phyloP scores from a whole-genome alignment of 2,888 invertebrate genomes.

The Paralinhomoeus sp. region DNA sequence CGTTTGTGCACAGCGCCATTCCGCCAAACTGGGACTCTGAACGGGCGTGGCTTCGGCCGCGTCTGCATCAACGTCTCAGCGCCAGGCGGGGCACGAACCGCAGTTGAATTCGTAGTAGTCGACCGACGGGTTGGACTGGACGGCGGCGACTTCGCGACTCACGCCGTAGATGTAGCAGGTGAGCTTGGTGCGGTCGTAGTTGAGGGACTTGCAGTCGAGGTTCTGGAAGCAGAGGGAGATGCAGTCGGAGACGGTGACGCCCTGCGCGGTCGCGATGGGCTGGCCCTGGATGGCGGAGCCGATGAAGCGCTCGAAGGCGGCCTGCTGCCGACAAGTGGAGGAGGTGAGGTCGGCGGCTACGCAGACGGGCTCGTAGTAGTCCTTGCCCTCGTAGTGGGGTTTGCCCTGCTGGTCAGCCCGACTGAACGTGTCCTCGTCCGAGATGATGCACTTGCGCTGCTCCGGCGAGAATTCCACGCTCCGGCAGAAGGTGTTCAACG shows the following conservation, averaged over 20 bases:
- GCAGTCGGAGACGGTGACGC: conserved; percentile 24
- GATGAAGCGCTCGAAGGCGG: conserved; percentile 24
- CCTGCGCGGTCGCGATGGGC: conserved; percentile 23
- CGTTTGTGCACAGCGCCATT: conserved; percentile 26
- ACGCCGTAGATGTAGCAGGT: conserved; percentile 23
- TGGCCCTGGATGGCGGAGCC: conserved; percentile 21
- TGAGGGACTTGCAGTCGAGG: conserved; percentile 25
- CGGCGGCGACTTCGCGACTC: conserved; percentile 17
- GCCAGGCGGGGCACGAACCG: conserved; percentile 9
- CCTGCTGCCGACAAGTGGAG: conserved; percentile 25
- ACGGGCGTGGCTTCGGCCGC: background rate
- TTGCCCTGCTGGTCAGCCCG: conserved; percentile 24
- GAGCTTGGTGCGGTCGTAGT: conserved; percentile 23
- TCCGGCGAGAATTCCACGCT: conserved; percentile 23
- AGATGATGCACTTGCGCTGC: conserved; percentile 25
- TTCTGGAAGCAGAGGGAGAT: conserved; percentile 26
- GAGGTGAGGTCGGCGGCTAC: conserved; percentile 24
- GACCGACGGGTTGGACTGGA: conserved; percentile 20
- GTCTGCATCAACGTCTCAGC: no score
- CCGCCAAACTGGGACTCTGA: conserved; percentile 25
- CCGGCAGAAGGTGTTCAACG: conserved; percentile 25
- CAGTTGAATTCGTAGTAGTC: conserved; percentile 27
- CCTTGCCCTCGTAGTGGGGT: conserved; percentile 18
- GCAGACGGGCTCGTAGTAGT: conserved; percentile 25
- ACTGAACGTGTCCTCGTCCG: conserved; percentile 25